Conservation (phyloP, 2,797 vertebrate genomes). For the Hydrocynus forskahlii region DNA sequence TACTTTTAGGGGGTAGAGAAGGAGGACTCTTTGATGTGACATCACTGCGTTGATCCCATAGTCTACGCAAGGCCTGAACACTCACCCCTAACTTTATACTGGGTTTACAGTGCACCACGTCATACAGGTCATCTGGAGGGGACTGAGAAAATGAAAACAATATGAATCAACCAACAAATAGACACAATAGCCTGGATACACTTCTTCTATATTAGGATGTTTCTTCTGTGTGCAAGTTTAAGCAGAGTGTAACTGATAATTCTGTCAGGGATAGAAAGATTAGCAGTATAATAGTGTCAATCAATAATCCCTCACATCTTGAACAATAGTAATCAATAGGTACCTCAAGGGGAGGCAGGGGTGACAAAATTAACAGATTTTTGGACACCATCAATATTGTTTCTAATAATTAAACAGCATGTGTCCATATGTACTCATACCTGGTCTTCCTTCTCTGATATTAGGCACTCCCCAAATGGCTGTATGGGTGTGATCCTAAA, state of each 20-base stretch:
- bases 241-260: too few species aligned
- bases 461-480: conserved; percentile 84
- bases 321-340: too few species aligned
- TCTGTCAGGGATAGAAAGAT: too few species aligned
- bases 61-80: conserved; percentile 66
- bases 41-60: conserved; percentile 65
- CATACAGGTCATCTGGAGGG: conserved; percentile 70
- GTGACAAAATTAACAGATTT: too few species aligned
- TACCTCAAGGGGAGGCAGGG: too few species aligned
- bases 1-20: conserved; percentile 58
- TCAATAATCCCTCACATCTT: too few species aligned
- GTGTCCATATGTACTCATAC: neutral
- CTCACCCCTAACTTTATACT: conserved; percentile 57
- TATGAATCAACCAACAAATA: neutral
- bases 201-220: neutral
- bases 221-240: too few species aligned
- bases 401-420: neutral
- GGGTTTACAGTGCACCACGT: conserved; percentile 67
- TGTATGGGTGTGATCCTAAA: conserved; percentile 78
- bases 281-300: too few species aligned
- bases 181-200: neutral
- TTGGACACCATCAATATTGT: neutral
- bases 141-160: conserved; percentile 59
- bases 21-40: conserved; percentile 26
- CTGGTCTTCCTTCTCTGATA: conserved; percentile 71